Percentiles rank a stretch among this genome's conserved stretches.
phyloP scores from a whole-genome alignment of 2,888 invertebrate genomes.

The Pristionchus arcanus region DNA sequence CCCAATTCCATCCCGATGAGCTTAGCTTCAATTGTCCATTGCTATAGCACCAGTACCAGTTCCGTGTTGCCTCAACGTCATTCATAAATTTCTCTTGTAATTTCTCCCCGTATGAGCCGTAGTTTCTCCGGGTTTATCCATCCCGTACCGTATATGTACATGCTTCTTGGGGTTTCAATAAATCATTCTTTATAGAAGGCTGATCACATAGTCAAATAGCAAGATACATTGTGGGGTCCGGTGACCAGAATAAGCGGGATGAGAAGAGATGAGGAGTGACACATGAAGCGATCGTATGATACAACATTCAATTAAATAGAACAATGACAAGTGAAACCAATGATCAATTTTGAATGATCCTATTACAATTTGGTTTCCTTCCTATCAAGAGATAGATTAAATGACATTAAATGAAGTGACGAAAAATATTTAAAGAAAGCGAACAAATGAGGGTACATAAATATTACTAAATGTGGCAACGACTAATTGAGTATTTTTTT shows the following conservation, averaged over 20 bases:
- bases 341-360: background rate
- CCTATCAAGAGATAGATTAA: background rate
- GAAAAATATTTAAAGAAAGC: background rate
- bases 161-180: constrained; percentile 9
- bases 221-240: background rate
- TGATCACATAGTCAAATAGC: background rate
- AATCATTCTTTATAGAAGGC: background rate
- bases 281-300: constrained; percentile 11
- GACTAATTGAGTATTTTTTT: background rate
- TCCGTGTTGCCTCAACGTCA: background rate
- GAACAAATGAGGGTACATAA: background rate
- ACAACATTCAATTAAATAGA: background rate
- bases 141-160: background rate
- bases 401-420: background rate
- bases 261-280: background rate
- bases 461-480: background rate
- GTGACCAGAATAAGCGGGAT: constrained; percentile 15
- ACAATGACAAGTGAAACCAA: background rate
- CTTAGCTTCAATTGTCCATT: constrained; percentile 26
- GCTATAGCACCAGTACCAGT: background rate
- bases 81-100: background rate
- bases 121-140: constrained; percentile 18
- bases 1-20: background rate
- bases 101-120: background rate
- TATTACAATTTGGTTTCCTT: background rate